Evolutionary conservation across 2,888 invertebrate genomes (phyloP), one percentile per base, ranked within the genome.

Genomic region (Orthosia cruda): DNA sequence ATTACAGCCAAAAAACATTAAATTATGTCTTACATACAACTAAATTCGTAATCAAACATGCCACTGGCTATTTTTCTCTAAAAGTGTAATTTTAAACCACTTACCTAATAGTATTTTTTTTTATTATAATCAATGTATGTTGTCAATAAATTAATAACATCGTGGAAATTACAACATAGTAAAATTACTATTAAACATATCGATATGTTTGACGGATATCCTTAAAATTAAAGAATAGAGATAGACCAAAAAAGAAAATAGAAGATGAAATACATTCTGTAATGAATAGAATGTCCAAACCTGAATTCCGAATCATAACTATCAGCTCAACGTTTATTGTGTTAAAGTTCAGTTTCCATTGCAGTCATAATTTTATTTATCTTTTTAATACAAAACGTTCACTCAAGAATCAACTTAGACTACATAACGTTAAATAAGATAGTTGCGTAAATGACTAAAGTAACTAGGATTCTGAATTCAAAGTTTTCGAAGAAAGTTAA

Each of bases 81-180:
- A 80, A 81, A 84, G 70, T 84, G 81, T 68, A 69, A 80, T 74
- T 68, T 64, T 79, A 18, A 55, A 49, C 75, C 62, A 79, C 71
- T 62, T 71, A 61, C 20, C 9, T 9, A 52, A 5, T 58, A 58
- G 58, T 58, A 62, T 20, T 4, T 79, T 61, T n/a, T 57, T 71
- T 71, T 61, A 47, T 45, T 77, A 26, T 59, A n/a, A 54, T 49
- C 40, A 54, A 71, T 61, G 26, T 71, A 55, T 71, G 9, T 57
- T 12, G 23, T 65, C 45, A 57, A 61, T 57, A 72, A 83, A 62
- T 49, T 45, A 64, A 61, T 47, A 61, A 66, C 26, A 58, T 52
- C 15, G 52, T 59, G 9, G 63, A 68, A 45, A 58, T 63, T 52
- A 61, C 32, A 77, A 61, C 50, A 18, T 13, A 52, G 26, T 57